Base-by-base conservation (phyloP, 2,888 invertebrate species). In the Ophion slaviceki region DNA sequence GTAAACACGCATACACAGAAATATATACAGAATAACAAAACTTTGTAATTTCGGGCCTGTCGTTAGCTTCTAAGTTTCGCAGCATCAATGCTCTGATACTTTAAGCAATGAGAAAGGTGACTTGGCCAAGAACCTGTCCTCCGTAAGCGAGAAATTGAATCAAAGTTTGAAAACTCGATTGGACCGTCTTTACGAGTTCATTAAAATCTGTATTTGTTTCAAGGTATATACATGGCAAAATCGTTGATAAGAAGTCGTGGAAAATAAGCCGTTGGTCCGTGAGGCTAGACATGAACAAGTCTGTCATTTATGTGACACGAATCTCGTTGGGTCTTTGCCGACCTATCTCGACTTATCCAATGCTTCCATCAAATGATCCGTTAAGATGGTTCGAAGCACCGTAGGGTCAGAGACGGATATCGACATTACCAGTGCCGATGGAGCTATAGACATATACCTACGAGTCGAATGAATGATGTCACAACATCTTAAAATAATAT, bases 91-190 rank as follows among this genome's bases (percentile, higher is more conserved):
- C 24, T 24, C 1, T 24, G 24, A 24, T 1, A 24, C 24, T 24
- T 24, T 53, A 62, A 68, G 61, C 61, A 62, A 24, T 62, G 45
- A 14, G 62, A 36, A 71, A 76, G 57, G 70, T 20, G 11, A 76
- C 57, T 71, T 36, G 71, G 59, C 70, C 28, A 68, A 59, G 75
- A 75, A 84, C 57, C 53, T 80, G 67, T 11, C 20, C 68, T 47
- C 57, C 36, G 45, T 24, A 67, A 66, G 53, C 68, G 40, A 66
- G 70, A 47, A 40, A 72, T 47, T 75, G 61, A 84, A 84, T 80
- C 76, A 80, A 80, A 84, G 80, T 84, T 84, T 14, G 36, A 20
- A 57, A 84, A 72, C 71, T 84, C 71, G 70, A n/a, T 6, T 6
- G 61, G n/a, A 72, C 59, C 32, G n/a, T 24, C n/a, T 62, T 24